Evolutionary conservation across 2,113 vertebrate genomes (phyloP).

Genomic region (Cathartes aura): DNA sequence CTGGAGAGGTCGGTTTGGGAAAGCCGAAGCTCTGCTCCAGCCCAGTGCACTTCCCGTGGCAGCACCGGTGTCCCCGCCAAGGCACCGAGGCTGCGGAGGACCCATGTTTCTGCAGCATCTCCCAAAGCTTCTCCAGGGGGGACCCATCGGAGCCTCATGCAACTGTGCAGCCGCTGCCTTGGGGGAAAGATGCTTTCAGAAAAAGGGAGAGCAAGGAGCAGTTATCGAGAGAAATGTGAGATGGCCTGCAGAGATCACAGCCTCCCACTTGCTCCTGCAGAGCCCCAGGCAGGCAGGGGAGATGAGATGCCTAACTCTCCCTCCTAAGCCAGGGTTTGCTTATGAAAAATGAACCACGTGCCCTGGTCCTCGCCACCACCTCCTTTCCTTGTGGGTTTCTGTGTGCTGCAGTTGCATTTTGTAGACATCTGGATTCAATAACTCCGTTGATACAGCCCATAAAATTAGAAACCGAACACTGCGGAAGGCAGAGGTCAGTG

Average conservation of each 20-base stretch:
- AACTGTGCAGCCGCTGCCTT: background rate
- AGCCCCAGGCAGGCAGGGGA: background rate
- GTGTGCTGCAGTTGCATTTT: constrained; percentile 53
- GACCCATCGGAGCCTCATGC: background rate
- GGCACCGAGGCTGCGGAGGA: background rate
- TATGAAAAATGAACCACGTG: constrained; percentile 19
- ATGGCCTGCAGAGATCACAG: background rate
- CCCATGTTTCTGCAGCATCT: background rate
- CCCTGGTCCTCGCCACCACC: background rate
- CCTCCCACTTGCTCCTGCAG: background rate
- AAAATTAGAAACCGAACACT: constrained; percentile 74
- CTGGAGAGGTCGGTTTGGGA: background rate
- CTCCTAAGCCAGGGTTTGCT: background rate
- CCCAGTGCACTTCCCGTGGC: background rate
- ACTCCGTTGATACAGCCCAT: constrained; percentile 66
- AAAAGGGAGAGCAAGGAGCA: background rate
- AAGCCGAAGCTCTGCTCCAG: background rate
- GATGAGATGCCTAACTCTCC: background rate
- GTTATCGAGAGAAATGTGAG: background rate
- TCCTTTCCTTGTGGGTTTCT: constrained; percentile 34
- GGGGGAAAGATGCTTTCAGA: background rate
- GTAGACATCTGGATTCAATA: constrained; percentile 78
- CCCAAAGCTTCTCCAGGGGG: background rate
- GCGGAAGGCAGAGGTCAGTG: constrained; percentile 63
- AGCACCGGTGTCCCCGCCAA: accelerated